These are phyloP conservation scores for Pimephales promelas DNA, from an alignment of 2,113 vertebrate genomes.

Conservation along the genomic window DNA sequence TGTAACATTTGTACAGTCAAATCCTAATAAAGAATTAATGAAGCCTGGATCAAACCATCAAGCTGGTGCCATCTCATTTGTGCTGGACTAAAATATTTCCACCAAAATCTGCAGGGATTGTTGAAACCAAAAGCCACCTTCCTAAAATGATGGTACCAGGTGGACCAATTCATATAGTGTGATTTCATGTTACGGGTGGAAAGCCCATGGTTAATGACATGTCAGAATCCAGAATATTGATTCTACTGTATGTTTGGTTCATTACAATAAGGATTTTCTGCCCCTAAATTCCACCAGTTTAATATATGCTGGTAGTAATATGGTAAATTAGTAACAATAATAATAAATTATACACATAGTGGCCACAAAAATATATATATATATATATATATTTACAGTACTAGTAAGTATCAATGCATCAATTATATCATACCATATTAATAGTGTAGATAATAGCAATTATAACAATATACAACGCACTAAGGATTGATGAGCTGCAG, in stretches of 20 bases:
- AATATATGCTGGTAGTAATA: neutral
- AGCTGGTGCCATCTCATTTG: slow-evolving; percentile 44
- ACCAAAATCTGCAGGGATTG: neutral
- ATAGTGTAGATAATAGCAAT: too few species aligned
- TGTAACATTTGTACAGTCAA: slow-evolving; percentile 48
- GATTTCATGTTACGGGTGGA: slow-evolving; percentile 1
- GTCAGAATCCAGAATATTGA: slow-evolving; percentile 9
- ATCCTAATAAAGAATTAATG: slow-evolving; percentile 55
- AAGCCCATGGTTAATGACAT: slow-evolving; percentile 11
- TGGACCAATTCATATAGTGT: slow-evolving; percentile 9
- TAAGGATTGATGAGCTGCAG: too few species aligned
- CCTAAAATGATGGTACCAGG: slow-evolving; percentile 11
- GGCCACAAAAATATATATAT: too few species aligned
- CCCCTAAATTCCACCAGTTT: neutral
- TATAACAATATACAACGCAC: too few species aligned
- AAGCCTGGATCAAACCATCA: slow-evolving; percentile 50
- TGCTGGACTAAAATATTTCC: slow-evolving; percentile 20
- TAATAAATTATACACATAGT: too few species aligned
- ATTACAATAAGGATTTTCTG: slow-evolving; percentile 14
- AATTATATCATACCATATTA: too few species aligned
- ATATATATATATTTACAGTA: too few species aligned
- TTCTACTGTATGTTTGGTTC: slow-evolving; percentile 14
- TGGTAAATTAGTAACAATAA: too few species aligned
- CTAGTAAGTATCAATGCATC: too few species aligned
- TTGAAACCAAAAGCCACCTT: neutral